A percentile compares a stretch with the other conserved stretches of the same genome.
These are phyloP conservation scores for Zalophus californianus DNA, from an alignment of 2,797 vertebrate species.

Conservation along the genomic window DNA sequence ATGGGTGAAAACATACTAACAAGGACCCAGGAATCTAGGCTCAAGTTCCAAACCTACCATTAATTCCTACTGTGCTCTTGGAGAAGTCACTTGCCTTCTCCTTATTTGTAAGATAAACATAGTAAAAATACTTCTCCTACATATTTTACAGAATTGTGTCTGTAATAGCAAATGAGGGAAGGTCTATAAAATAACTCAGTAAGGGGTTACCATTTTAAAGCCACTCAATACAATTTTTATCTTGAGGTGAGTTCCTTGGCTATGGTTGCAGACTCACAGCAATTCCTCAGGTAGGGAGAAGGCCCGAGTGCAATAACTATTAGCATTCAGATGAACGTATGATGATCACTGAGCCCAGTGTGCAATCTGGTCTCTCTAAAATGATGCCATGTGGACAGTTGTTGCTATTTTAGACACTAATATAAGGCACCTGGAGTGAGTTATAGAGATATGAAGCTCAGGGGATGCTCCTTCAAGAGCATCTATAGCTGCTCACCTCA, in stretches of 20 bases:
- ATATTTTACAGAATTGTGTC: neutral
- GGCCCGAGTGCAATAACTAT: accelerated
- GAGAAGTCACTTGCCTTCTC: neutral
- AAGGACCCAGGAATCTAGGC: neutral
- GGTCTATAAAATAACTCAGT: neutral
- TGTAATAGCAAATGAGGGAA: neutral
- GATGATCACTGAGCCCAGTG: neutral
- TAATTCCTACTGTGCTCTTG: neutral
- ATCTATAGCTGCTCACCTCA: neutral
- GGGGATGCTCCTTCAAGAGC: neutral
- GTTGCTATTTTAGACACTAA: neutral
- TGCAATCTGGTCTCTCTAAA: neutral
- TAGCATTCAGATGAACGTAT: neutral
- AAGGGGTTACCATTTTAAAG: neutral
- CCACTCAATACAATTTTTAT: neutral
- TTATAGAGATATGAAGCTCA: neutral
- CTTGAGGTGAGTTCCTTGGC: neutral
- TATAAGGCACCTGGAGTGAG: neutral
- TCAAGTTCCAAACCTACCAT: neutral
- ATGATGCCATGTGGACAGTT: neutral
- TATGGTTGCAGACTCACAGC: neutral
- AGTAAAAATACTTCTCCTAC: neutral
- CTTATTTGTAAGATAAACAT: neutral
- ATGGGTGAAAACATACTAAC: neutral
- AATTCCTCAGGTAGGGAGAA: neutral